Evolutionary conservation across 2,113 vertebrate species (phyloP).

Genomic region (Protobothrops mucrosquamatus): DNA sequence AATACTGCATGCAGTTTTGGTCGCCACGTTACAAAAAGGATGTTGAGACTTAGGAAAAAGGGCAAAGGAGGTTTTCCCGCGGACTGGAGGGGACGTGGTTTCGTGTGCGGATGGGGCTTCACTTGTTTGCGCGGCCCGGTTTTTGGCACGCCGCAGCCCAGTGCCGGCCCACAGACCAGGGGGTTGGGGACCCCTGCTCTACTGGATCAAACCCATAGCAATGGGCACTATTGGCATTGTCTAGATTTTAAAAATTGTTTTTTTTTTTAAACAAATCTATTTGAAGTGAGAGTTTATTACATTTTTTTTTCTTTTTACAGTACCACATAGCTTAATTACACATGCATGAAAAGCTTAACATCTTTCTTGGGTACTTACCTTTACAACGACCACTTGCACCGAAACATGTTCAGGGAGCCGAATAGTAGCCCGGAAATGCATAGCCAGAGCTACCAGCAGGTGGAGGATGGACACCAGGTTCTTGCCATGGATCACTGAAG

Average conservation of each 20-base stretch:
- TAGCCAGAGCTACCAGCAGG: slow-evolving; percentile 86
- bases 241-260: background rate
- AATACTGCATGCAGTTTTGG: no score
- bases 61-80: no score
- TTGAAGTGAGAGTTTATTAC: background rate
- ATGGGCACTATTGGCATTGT: background rate
- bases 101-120: no score
- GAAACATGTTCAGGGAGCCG: slow-evolving; percentile 90
- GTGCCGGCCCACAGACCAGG: no score
- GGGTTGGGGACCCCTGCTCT: no score
- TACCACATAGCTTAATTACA: background rate
- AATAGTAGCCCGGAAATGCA: slow-evolving; percentile 90
- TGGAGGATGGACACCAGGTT: slow-evolving; percentile 89
- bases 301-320: background rate
- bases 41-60: no score
- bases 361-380: slow-evolving; percentile 70
- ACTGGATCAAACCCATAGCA: no score
- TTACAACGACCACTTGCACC: slow-evolving; percentile 87
- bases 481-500: slow-evolving; percentile 89
- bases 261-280: background rate
- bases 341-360: background rate
- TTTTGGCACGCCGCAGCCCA: no score
- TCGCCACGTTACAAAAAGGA: no score
- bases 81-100: no score
- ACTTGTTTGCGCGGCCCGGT: no score